Evolutionary conservation across 2,797 vertebrate genomes (phyloP).

Genomic region (Octomys mimax): DNA sequence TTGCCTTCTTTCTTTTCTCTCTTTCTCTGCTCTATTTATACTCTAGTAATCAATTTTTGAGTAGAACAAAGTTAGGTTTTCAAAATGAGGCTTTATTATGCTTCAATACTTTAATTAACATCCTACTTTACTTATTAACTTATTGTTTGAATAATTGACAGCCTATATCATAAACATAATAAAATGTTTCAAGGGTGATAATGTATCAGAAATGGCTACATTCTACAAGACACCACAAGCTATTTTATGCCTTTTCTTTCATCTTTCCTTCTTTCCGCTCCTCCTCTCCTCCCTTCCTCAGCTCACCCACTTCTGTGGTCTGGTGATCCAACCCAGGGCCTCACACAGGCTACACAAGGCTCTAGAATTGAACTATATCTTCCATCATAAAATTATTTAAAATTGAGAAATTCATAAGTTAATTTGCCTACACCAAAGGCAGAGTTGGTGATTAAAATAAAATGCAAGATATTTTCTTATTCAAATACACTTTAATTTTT

Average conservation of each 20-base stretch:
- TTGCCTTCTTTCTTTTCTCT: too few species aligned
- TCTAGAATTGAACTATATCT: neutral
- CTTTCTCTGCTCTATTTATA: neutral
- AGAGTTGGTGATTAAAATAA: neutral
- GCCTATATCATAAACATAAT: conserved; percentile 29
- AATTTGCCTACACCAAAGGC: neutral
- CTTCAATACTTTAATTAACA: conserved; percentile 55
- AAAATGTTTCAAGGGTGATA: conserved; percentile 46
- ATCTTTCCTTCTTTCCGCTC: neutral
- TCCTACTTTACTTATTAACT: conserved; percentile 60
- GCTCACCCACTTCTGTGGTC: neutral
- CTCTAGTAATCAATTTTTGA: conserved; percentile 61
- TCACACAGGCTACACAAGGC: neutral
- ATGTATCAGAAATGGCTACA: neutral
- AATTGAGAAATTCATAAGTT: conserved; percentile 1
- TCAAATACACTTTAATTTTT: neutral
- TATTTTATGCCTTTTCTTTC: neutral
- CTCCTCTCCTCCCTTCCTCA: neutral
- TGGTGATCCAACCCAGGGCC: too few species aligned
- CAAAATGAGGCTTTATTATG: neutral
- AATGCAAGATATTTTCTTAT: neutral
- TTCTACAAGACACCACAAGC: neutral
- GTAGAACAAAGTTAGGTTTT: conserved; percentile 52
- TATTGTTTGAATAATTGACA: conserved; percentile 49
- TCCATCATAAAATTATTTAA: neutral